Evolutionary conservation across 2,113 vertebrate species (phyloP).

Genomic region (Hippocampus mohnikei): DNA sequence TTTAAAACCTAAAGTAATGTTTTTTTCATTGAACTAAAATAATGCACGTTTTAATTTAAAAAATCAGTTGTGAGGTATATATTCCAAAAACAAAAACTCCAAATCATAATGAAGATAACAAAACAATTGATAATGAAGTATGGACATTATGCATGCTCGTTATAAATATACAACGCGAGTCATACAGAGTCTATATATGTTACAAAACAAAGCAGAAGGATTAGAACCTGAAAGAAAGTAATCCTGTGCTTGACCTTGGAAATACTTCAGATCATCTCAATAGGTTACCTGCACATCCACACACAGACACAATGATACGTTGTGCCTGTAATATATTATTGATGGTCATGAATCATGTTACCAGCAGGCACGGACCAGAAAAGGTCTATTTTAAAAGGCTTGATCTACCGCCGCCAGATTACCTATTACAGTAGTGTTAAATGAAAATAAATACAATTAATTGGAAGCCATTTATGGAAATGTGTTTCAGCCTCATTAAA

Average conservation of each 20-base stretch:
- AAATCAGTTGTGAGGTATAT: background rate
- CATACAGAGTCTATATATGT: background rate
- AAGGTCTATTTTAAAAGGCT: constrained; percentile 7
- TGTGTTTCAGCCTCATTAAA: no score
- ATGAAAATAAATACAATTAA: background rate
- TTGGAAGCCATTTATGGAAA: background rate
- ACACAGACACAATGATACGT: constrained; percentile 62
- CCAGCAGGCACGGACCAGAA: constrained; percentile 47
- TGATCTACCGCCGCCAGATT: background rate
- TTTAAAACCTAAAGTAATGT: background rate
- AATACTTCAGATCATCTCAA: constrained; percentile 52
- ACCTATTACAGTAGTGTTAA: background rate
- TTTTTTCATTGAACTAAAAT: background rate
- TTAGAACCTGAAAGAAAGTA: constrained; percentile 18
- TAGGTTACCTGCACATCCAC: constrained; percentile 47
- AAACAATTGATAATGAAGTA: background rate
- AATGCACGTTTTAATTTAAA: background rate
- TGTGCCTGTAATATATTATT: constrained; percentile 77
- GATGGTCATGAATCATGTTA: constrained; percentile 72
- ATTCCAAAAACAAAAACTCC: background rate
- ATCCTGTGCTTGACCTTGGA: constrained; percentile 54
- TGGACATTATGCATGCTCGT: background rate
- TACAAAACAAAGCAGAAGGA: background rate
- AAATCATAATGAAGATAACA: background rate
- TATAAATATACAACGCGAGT: background rate